Evolutionary conservation across 2,888 invertebrate genomes (phyloP), one percentile per base, ranked within the genome.

Genomic region (Carpatolechia fugitivella): DNA sequence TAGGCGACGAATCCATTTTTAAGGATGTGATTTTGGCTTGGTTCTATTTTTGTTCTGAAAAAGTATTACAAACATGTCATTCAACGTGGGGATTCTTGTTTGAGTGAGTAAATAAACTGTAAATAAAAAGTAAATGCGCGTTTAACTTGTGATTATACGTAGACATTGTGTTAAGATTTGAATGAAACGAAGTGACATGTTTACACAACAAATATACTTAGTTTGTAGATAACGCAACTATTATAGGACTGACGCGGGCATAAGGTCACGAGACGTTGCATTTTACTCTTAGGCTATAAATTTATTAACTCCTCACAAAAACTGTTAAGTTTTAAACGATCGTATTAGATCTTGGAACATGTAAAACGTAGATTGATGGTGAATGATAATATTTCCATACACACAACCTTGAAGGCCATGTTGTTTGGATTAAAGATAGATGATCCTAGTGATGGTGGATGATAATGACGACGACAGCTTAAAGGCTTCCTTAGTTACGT

Each of bases 381-480:
- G 33, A 10, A 14, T 48, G 24, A 24, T 44, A 54, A 58, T 60
- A 56, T 54, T 58, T 58, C 57, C 59, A 33, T 52, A 38, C 49
- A 38, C 38, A 31, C 52, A 65, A 61, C 71, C 71, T 77, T 76
- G 75, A 68, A 65, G 70, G 65, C 54, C 60, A 61, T 60, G 64
- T 69, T 82, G 79, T 79, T 81, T 82, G 79, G 74, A 76, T 82
- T 76, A 80, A 73, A 77, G 78, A 79, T 74, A 73, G 80, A 81
- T 78, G 72, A 75, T 50, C 70, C 68, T 68, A 70, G 24, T 61
- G 64, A 64, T 64, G 72, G 70, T 60, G 64, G 71, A 80, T 80
- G 81, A 80, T 61, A 59, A 60, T 80, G 74, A 80, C 76, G 75
- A 71, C 72, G 72, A 58, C 29, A 67, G 77, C 69, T 80, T 69